Conservation (phyloP, 2,113 vertebrate species). For the Osmerus eperlanus region DNA sequence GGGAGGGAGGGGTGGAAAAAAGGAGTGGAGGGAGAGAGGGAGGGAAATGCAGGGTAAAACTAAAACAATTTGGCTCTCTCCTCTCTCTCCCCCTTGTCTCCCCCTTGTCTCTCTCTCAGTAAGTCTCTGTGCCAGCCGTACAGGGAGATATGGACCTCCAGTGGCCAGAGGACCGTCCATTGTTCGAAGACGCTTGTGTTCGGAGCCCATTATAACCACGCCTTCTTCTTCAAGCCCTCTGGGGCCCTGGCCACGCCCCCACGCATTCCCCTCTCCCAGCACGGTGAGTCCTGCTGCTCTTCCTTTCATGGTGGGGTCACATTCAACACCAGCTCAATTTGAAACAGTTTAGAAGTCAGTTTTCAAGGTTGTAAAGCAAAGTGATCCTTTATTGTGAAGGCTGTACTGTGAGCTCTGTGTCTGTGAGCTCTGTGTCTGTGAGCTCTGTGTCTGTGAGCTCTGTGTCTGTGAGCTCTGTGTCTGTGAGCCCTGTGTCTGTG, state of each 20-base stretch:
- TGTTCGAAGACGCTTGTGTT: constrained; percentile 24
- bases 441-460: too few relatives aligned
- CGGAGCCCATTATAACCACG: background rate
- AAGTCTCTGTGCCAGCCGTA: constrained; percentile 32
- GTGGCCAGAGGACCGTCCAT: constrained; percentile 3
- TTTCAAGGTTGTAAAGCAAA: too few relatives aligned
- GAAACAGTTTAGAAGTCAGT: too few relatives aligned
- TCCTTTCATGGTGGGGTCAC: background rate
- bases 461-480: too few relatives aligned
- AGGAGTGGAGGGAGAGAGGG: too few relatives aligned
- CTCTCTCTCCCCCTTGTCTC: constrained; percentile 3
- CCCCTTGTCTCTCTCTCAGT: background rate
- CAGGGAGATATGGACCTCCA: background rate
- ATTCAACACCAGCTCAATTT: background rate
- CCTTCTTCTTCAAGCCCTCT: constrained; percentile 46
- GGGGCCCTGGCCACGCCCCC: background rate
- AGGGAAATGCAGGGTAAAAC: background rate
- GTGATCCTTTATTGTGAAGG: too few relatives aligned
- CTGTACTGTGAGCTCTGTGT: too few relatives aligned
- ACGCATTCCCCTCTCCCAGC: constrained; percentile 30
- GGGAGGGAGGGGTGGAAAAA: too few relatives aligned
- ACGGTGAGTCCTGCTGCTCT: constrained; percentile 44
- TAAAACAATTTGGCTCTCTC: background rate
- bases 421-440: too few relatives aligned
- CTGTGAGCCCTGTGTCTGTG: too few relatives aligned